Evolutionary conservation across 2,888 invertebrate genomes (phyloP).

Genomic region (Leptinotarsa juncta): DNA sequence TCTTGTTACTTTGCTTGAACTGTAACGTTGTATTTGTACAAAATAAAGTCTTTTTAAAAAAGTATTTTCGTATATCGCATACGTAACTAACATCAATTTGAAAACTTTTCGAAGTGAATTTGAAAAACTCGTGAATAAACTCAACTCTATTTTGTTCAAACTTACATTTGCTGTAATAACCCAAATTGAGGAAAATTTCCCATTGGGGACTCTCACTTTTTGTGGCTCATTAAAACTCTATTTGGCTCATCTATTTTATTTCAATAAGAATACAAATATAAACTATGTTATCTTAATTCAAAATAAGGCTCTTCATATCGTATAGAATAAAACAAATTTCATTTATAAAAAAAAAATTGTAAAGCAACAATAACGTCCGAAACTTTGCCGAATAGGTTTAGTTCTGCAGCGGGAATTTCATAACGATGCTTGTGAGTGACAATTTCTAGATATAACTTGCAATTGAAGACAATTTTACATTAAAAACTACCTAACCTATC

Average conservation of each 20-base stretch:
- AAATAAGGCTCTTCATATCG: constrained; percentile 42
- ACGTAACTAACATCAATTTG: too few species aligned
- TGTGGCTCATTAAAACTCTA: background rate
- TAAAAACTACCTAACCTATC: constrained; percentile 67
- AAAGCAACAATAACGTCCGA: constrained; percentile 44
- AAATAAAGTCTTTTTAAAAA: too few species aligned
- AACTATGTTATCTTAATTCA: constrained; percentile 43
- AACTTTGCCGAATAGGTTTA: constrained; percentile 19
- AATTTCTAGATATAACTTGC: constrained; percentile 30
- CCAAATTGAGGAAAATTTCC: too few species aligned
- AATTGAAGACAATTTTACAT: constrained; percentile 25
- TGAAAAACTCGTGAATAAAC: too few species aligned
- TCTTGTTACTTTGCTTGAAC: too few species aligned
- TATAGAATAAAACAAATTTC: constrained; percentile 38
- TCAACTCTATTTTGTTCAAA: too few species aligned
- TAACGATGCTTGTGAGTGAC: constrained; percentile 21
- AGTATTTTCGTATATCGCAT: too few species aligned
- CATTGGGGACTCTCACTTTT: background rate
- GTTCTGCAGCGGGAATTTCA: constrained; percentile 31
- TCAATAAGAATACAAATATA: constrained; percentile 46
- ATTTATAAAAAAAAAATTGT: constrained; percentile 45
- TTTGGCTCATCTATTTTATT: constrained; percentile 35
- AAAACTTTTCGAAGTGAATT: too few species aligned
- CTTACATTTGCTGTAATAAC: too few species aligned
- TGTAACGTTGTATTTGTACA: too few species aligned